phyloP scores from a whole-genome alignment of 2,888 invertebrate species.

The Dicyrtoma fusca region DNA sequence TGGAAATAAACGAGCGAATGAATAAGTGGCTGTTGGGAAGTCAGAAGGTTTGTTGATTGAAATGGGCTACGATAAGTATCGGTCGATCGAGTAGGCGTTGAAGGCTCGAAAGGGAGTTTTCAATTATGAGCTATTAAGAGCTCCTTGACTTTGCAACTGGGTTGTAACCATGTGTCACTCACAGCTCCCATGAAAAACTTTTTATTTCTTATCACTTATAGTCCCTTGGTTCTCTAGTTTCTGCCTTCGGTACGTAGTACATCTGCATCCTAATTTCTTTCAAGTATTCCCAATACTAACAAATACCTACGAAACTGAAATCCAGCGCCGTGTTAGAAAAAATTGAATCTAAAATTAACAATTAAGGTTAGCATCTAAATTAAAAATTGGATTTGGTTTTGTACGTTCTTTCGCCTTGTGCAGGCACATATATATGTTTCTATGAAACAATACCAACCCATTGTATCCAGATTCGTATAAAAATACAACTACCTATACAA shows the following conservation, averaged over 20 bases:
- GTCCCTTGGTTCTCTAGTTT: constrained; percentile 10
- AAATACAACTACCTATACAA: no score
- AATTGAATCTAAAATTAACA: no score
- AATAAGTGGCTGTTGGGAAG: constrained; percentile 27
- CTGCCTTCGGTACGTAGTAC: neutral
- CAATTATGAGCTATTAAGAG: constrained; percentile 47
- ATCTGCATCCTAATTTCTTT: no score
- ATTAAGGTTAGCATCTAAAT: no score
- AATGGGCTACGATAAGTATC: constrained; percentile 44
- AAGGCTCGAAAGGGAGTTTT: constrained; percentile 44
- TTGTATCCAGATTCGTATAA: no score
- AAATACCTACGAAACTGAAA: no score
- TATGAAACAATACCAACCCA: no score
- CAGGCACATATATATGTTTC: no score
- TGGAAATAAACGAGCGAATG: constrained; percentile 7
- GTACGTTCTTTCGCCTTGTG: no score
- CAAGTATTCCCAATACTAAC: no score
- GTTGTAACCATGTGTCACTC: constrained; percentile 40
- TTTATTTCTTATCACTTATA: constrained; percentile 6
- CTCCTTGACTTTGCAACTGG: constrained; percentile 44
- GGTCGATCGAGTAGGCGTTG: constrained; percentile 44
- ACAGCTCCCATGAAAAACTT: constrained; percentile 18
- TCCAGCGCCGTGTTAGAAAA: no score
- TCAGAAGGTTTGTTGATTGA: constrained; percentile 44
- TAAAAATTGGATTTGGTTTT: no score